These are phyloP conservation scores for Sorex fumeus DNA, from an alignment of 2,113 vertebrate species.

Conservation along the genomic window DNA sequence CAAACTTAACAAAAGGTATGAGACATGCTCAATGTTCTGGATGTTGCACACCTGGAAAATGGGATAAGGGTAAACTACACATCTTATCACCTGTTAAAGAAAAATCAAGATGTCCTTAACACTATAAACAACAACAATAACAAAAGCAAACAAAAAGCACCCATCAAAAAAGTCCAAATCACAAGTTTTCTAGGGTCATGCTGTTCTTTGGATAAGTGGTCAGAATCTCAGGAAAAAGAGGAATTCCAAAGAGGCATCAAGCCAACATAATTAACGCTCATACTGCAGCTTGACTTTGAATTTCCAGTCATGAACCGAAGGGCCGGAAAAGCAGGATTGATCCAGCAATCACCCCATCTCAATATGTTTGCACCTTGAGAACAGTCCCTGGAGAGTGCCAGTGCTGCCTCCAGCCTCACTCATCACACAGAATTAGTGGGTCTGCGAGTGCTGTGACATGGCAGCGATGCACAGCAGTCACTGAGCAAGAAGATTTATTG, in stretches of 20 bases:
- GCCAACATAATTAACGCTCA: conserved; percentile 80
- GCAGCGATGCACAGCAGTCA: conserved; percentile 88
- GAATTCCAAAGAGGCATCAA: conserved; percentile 70
- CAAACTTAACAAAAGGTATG: background rate
- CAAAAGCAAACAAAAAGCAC: background rate
- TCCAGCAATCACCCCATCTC: conserved; percentile 78
- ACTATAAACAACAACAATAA: background rate
- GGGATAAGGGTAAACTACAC: background rate
- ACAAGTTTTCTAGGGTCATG: background rate
- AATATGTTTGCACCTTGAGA: conserved; percentile 86
- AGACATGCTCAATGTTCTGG: background rate
- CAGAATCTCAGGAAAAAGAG: conserved; percentile 56
- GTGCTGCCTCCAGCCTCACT: conserved; percentile 86
- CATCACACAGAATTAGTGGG: conserved; percentile 89
- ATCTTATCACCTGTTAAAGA: background rate
- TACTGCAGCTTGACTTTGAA: conserved; percentile 81
- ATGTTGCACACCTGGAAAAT: background rate
- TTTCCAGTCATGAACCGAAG: conserved; percentile 78
- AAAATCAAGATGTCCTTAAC: background rate
- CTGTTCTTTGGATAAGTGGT: conserved; percentile 61
- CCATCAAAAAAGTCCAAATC: background rate
- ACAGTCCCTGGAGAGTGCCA: conserved; percentile 78
- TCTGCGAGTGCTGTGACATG: conserved; percentile 74
- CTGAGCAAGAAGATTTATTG: conserved; percentile 95
- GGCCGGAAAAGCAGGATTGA: conserved; percentile 68